Evolutionary conservation across 2,113 vertebrate species (phyloP).

Genomic region (Guaruba guarouba): DNA sequence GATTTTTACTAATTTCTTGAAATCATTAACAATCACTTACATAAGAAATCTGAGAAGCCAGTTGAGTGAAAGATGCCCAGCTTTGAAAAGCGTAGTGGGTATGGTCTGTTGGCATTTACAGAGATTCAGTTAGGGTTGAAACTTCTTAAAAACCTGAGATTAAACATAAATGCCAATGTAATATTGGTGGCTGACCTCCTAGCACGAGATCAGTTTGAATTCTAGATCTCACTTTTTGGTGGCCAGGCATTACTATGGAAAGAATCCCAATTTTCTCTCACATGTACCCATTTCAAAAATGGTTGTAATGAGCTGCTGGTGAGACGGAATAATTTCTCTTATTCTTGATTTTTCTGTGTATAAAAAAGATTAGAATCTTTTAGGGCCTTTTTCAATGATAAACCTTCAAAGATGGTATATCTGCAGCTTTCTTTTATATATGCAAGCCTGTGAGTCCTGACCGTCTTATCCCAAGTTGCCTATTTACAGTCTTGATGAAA

Average conservation of each 20-base stretch:
- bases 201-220: neutral
- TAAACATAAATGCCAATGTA: neutral
- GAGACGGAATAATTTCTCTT: neutral
- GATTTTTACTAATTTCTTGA: neutral
- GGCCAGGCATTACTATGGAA: neutral
- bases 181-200: neutral
- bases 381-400: neutral
- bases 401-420: neutral
- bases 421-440: conserved; percentile 10
- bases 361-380: neutral
- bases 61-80: neutral
- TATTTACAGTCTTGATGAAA: conserved; percentile 64
- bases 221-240: neutral
- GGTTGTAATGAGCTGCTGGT: neutral
- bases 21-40: neutral
- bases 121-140: neutral
- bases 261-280: neutral
- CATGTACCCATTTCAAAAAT: neutral
- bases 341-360: neutral
- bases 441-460: conserved; percentile 35
- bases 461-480: conserved; percentile 44
- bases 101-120: neutral
- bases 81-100: neutral
- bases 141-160: neutral
- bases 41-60: neutral